Evolutionary conservation across 1,140 invertebrate genomes (phyloP), one percentile per base, ranked within the genome.

Genomic region (Hirudo medicinalis): DNA sequence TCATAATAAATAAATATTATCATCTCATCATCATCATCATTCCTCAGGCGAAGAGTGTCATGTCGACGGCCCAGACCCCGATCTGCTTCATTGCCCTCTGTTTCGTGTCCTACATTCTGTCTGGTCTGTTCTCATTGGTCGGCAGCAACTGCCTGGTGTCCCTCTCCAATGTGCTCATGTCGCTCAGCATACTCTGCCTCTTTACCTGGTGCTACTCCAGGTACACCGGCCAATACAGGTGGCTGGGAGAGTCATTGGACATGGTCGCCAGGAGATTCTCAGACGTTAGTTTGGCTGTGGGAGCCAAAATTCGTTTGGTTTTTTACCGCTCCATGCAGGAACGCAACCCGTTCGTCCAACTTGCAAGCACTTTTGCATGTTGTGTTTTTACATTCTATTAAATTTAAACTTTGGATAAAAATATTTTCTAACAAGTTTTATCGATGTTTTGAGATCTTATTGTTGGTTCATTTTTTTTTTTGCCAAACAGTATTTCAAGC

Each of bases 11-110:
- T 49, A 11, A 40, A 6, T 17, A 49, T 49, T 9, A 49, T 49
- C 43, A 49, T 49, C 43, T 25, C 57, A n/a, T 32, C 22, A 25
- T 63, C 57, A n/a, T 25, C 57, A 13, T 22, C 22, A n/a, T 32
- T 6, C 4, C 20, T 15, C 57, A 63, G 57, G 70, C 70, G 9
- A 72, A 72, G 66, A 72, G 53, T 22, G 43, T 97, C 73, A 96
- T 97, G 81, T 94, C 94, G 83, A 91, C 92, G 70, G 91, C 91
- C 13, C 86, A 91, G 75, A 97, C 94, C 25, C 92, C 92, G 6
- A 92, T 91, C 11, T 92, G 94, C 20, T 88, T 94, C 79, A 92
- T 94, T 78, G 88, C 88, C 19, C 84, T 93, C 72, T 89, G 91
- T 72, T 85, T 93, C 69, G 83, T 89, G 60, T 89, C 88, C 82